Percentiles rank a stretch among this genome's conserved stretches.
These are phyloP conservation scores for Nematopogon swammerdamellus DNA, from an alignment of 2,888 invertebrate genomes.

Conservation along the genomic window DNA sequence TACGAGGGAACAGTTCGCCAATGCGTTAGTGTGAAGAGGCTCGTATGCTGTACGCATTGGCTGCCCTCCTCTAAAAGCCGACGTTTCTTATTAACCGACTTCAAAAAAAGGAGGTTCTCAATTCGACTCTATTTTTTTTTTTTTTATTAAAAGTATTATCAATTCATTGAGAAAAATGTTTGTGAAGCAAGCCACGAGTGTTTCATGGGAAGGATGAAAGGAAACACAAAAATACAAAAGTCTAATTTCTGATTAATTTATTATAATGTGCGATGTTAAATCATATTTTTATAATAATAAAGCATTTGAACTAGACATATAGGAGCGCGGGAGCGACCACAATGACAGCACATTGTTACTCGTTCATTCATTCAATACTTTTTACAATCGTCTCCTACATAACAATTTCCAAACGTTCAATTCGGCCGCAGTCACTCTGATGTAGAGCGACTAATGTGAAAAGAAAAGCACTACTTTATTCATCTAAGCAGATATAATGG, in stretches of 20 bases:
- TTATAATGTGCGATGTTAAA: slow-evolving; percentile 58
- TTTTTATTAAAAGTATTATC: no score
- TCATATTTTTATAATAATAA: slow-evolving; percentile 48
- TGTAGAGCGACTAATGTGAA: no score
- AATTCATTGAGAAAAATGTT: no score
- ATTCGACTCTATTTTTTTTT: no score
- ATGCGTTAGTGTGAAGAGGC: no score
- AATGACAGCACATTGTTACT: not conserved
- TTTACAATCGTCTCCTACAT: no score
- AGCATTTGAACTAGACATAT: slow-evolving; percentile 38
- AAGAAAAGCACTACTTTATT: not conserved
- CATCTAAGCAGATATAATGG: not conserved
- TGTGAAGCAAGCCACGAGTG: no score
- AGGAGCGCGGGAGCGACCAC: not conserved
- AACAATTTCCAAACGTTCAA: not conserved
- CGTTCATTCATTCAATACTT: not conserved
- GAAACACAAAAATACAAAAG: slow-evolving; percentile 14
- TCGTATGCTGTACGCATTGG: no score
- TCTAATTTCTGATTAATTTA: slow-evolving; percentile 51
- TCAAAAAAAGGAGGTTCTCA: no score
- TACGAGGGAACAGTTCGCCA: no score
- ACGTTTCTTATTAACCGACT: no score
- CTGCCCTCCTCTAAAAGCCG: no score
- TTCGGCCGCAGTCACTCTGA: not conserved
- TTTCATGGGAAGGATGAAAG: not conserved